Percentiles rank a stretch among this genome's conserved stretches.
phyloP scores from a whole-genome alignment of 2,888 invertebrate genomes.

The Thumatha senex region DNA sequence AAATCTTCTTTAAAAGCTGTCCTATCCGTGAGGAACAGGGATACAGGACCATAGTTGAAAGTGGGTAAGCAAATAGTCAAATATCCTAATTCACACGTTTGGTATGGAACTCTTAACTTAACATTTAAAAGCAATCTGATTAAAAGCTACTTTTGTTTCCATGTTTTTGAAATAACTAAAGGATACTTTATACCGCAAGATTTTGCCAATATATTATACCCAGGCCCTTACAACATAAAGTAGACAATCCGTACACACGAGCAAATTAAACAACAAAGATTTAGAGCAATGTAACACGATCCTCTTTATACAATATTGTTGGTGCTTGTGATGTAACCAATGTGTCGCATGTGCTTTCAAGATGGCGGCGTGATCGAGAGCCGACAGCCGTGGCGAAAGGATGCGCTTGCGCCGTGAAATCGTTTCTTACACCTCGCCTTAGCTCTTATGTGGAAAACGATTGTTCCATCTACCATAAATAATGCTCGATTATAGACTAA shows the following conservation, averaged over 20 bases:
- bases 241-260: constrained; percentile 38
- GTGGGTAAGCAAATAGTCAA: too few species aligned
- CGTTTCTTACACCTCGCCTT: constrained; percentile 61
- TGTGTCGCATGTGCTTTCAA: constrained; percentile 66
- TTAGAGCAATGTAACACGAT: constrained; percentile 79
- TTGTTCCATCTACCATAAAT: constrained; percentile 4
- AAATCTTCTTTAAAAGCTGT: too few species aligned
- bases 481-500: neutral
- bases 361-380: constrained; percentile 66
- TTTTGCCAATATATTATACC: too few species aligned
- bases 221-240: constrained; percentile 2
- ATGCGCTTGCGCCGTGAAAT: constrained; percentile 77
- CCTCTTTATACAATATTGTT: constrained; percentile 56
- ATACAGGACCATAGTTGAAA: too few species aligned
- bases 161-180: too few species aligned
- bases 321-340: constrained; percentile 66
- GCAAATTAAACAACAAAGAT: constrained; percentile 69
- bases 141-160: too few species aligned
- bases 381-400: constrained; percentile 77
- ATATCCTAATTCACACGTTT: too few species aligned
- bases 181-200: too few species aligned
- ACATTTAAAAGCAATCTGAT: too few species aligned
- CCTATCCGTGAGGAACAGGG: too few species aligned
- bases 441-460: constrained; percentile 39
- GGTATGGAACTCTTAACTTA: too few species aligned